These are phyloP conservation scores for Drosophila guanche DNA, from an alignment of 1,140 invertebrate species.

Conservation along the genomic window DNA sequence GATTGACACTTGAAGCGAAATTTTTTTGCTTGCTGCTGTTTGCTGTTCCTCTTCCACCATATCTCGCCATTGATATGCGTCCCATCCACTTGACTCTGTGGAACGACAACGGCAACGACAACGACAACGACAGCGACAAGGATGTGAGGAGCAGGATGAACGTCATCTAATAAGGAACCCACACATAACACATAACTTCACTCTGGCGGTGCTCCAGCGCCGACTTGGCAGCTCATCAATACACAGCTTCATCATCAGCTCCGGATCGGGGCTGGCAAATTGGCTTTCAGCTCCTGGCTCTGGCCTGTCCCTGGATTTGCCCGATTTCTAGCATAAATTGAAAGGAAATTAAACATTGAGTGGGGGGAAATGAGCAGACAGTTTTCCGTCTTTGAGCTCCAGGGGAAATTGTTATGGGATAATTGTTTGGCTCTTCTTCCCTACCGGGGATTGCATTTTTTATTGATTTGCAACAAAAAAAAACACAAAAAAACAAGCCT, in stretches of 20 bases:
- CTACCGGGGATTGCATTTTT: slow-evolving; percentile 31
- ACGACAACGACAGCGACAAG: slow-evolving; percentile 9
- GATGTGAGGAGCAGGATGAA: slow-evolving; percentile 1
- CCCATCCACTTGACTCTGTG: slow-evolving; percentile 55
- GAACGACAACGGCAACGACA: slow-evolving; percentile 1
- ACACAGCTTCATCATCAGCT: slow-evolving; percentile 13
- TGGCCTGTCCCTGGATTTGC: slow-evolving; percentile 1
- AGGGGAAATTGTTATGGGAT: slow-evolving; percentile 67
- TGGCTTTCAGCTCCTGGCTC: slow-evolving; percentile 56
- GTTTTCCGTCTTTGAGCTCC: slow-evolving; percentile 25
- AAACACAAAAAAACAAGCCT: background rate
- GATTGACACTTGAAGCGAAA: slow-evolving; percentile 78
- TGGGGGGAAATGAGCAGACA: slow-evolving; percentile 32
- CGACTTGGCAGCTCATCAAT: slow-evolving; percentile 48
- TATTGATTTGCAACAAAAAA: slow-evolving; percentile 26
- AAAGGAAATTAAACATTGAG: slow-evolving; percentile 80
- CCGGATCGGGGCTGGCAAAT: slow-evolving; percentile 53
- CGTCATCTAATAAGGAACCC: slow-evolving; percentile 50
- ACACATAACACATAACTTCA: slow-evolving; percentile 33
- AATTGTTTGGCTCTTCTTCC: slow-evolving; percentile 24
- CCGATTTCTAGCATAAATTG: slow-evolving; percentile 78
- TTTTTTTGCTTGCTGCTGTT: slow-evolving; percentile 71
- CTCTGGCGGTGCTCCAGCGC: slow-evolving; percentile 6
- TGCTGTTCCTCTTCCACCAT: slow-evolving; percentile 43
- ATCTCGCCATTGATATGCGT: slow-evolving; percentile 65